Evolutionary conservation across 2,888 invertebrate genomes (phyloP).

Genomic region (Dolomedes plantarius): DNA sequence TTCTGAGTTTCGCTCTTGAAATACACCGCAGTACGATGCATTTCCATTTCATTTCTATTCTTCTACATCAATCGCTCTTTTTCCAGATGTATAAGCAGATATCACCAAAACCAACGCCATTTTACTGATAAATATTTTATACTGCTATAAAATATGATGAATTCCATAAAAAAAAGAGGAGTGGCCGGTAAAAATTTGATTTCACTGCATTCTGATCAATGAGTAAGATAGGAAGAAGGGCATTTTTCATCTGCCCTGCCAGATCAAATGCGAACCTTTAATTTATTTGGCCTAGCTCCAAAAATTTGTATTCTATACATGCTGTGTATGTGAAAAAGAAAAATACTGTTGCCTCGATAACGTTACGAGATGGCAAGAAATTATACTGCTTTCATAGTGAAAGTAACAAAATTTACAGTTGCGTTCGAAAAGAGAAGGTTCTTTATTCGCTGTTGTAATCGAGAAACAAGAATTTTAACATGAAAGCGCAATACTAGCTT

Average conservation of each 20-base stretch:
- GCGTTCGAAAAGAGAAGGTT: too few species aligned
- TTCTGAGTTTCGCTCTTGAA: too few species aligned
- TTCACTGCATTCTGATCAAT: not conserved
- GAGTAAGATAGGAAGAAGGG: not conserved
- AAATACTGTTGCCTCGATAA: not conserved
- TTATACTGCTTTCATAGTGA: not conserved
- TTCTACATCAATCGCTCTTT: too few species aligned
- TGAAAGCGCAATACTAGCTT: too few species aligned
- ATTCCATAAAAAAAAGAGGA: not conserved
- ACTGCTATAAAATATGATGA: not conserved
- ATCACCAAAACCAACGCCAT: not conserved
- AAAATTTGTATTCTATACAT: constrained; percentile 9
- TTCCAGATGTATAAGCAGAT: not conserved
- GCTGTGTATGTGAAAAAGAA: constrained; percentile 4
- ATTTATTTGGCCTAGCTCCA: constrained; percentile 19
- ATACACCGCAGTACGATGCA: too few species aligned
- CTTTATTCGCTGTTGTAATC: too few species aligned
- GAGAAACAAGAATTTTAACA: too few species aligned
- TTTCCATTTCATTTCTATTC: too few species aligned
- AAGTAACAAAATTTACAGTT: not conserved
- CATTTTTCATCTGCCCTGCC: not conserved
- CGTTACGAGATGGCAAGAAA: not conserved
- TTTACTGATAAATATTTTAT: not conserved
- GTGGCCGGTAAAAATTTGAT: not conserved
- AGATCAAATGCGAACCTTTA: not conserved